Percentiles rank a stretch among this genome's conserved stretches.
Evolutionary conservation across 2,113 vertebrate species (phyloP).

Genomic region (Isichthys henryi): DNA sequence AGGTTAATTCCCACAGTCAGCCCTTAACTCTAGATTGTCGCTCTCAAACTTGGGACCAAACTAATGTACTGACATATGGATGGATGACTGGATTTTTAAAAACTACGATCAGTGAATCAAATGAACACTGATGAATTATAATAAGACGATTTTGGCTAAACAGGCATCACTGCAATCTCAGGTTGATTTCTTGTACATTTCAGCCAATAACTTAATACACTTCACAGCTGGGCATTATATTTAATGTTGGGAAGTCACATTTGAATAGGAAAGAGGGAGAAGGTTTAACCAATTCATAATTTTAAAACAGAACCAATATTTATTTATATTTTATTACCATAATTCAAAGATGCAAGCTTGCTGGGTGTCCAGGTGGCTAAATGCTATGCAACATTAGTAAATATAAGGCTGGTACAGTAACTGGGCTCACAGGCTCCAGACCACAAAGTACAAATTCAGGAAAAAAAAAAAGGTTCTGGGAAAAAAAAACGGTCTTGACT

Average conservation of each 20-base stretch:
- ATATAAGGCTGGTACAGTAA: slow-evolving; percentile 7
- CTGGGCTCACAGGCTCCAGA: slow-evolving; percentile 20
- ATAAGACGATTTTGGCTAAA: not conserved
- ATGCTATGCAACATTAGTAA: slow-evolving; percentile 15
- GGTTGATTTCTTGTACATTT: not conserved
- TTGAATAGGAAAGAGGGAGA: not conserved
- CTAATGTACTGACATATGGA: not conserved
- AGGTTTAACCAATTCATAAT: not conserved
- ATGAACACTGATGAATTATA: not conserved
- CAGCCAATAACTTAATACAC: not conserved
- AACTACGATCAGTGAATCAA: not conserved
- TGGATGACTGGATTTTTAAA: not conserved
- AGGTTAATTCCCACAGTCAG: slow-evolving; percentile 62
- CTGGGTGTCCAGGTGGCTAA: slow-evolving; percentile 25
- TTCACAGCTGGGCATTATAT: not conserved
- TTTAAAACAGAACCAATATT: not conserved
- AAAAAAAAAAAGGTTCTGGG: slow-evolving; percentile 25
- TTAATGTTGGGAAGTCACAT: not conserved
- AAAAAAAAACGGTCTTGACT: slow-evolving; percentile 25
- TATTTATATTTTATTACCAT: slow-evolving; percentile 23
- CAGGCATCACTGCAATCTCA: not conserved
- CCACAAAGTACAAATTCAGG: slow-evolving; percentile 17
- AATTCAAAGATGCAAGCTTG: slow-evolving; percentile 37
- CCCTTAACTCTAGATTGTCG: slow-evolving; percentile 30
- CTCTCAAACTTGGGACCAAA: not conserved